Base-by-base conservation (phyloP, 2,797 vertebrate species). In the Betta splendens region DNA sequence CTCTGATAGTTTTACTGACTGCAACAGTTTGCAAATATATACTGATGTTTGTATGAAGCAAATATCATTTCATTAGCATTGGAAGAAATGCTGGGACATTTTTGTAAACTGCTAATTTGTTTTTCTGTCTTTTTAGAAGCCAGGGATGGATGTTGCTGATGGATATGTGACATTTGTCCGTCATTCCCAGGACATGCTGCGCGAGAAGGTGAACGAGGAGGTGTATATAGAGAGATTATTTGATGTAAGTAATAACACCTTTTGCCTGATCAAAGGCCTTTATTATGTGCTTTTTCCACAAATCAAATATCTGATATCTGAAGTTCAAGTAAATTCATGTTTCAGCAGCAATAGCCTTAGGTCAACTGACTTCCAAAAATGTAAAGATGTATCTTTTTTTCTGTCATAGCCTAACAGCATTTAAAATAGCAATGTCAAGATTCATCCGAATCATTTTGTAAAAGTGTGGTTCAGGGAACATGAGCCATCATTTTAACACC, bases 181-280 rank as follows among this genome's bases (percentile, higher is more conserved):
- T 83, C 96, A 99, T 89, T 98, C 96, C 93, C 98, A 99, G 95
- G 98, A 99, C 92, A 94, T 97, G 92, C 92, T 99, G 69, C 92
- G 98, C 89, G 98, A 99, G 91, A 98, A 98, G 93, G 95, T 99
- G 93, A 98, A 96, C 87, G 98, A 99, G 93, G 98, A 99, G 93
- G 95, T 99, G 92, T 99, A 99, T 92, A 91, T 95, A 89, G 98
- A 99, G 95, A 96, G 97, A 93, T 94, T 99, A 92, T 99, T 99
- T 94, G 95, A 98, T 87, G 98, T 99, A 93, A 98, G 98, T 99
- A 75, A 64, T 9, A 36, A 12, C 49, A 10, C 11, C 32, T 22
- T 16, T 29, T 25, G 21, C 26, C 37, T 11, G 5, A 12, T 35
- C 26, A 13, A 9, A 22, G 29, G 29, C 29, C 10, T 13, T 63